Evolutionary conservation across 2,113 vertebrate species (phyloP).

Genomic region (Strigops habroptila): DNA sequence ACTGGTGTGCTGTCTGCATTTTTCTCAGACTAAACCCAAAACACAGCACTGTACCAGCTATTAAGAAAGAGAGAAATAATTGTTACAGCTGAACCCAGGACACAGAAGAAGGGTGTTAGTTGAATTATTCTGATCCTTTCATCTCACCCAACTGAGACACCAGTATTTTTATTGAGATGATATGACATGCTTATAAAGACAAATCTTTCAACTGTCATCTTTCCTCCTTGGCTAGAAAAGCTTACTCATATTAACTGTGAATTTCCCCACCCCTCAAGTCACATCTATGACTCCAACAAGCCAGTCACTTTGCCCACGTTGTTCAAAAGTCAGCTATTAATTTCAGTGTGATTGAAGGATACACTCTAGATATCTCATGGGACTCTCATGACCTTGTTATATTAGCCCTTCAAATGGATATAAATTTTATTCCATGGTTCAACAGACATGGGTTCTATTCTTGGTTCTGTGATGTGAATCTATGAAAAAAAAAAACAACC

Average conservation of each 20-base stretch:
- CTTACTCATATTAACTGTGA: neutral
- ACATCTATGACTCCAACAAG: neutral
- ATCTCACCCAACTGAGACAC: neutral
- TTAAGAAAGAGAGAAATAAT: neutral
- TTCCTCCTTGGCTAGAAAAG: neutral
- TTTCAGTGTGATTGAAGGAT: conserved; percentile 12
- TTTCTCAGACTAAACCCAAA: neutral
- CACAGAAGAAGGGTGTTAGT: neutral
- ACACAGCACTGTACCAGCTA: neutral
- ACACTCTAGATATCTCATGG: neutral
- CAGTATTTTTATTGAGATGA: conserved; percentile 1
- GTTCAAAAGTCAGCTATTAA: neutral
- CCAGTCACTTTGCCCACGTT: neutral
- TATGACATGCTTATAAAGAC: neutral
- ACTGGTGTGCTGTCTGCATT: neutral
- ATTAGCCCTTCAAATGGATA: conserved; percentile 12
- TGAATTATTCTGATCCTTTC: neutral
- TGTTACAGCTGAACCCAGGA: neutral
- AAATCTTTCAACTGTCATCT: neutral
- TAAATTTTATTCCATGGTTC: neutral
- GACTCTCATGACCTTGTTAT: neutral
- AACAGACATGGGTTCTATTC: neutral
- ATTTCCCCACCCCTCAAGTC: neutral
- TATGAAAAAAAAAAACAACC: neutral
- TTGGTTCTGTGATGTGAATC: neutral